Base-by-base conservation (phyloP, 64 coral and sea anemone genomes). In the Pocillopora verrucosa region DNA sequence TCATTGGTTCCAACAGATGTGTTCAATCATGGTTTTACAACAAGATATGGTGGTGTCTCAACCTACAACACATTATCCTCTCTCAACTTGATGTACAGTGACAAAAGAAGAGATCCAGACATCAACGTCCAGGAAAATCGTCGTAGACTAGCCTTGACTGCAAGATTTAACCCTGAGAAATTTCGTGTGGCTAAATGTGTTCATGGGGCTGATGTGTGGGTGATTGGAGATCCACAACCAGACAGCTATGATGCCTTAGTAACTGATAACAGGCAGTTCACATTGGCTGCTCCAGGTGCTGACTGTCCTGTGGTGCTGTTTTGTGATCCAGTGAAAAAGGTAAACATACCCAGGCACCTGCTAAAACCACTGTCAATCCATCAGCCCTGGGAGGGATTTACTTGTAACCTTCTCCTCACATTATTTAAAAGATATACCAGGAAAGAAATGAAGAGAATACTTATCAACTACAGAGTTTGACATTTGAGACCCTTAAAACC, bases 321-420 rank as follows among this genome's bases (percentile, higher is more conserved):
- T 61, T 91, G 89, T 80, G 95, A 98, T 67, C 92, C 95, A 16
- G 77, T 98, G 9, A 98, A 91, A 84, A 98, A 94, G 95, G 95
- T 94, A 83, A 22, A 67, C 13, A 61, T 19, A 10, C 5, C 6
- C 36, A 20, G 13, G 6, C 61, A 36, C 20, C 11, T 30, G 26
- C 4, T 12, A 84, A 45, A 51, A 51, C 41, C 41, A 51, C 41
- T 51, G 0, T 1, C 41, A 51, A 51, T 7, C 41, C 7, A 51
- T 51, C 1, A 51, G 7, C 1, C 41, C 41, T 51, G 7, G 7
- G 1, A 51, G 41, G 41, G 7, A 51, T 4, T 51, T 0, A 51
- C 30, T 30, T 30, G 30, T 30, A 30, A 30, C 30, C 30, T 30
- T 30, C 30, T 0, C 30, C 30, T 30, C 30, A 30, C 30, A 30